Base-by-base conservation (phyloP, 2,797 vertebrate species). In the Acropternis orthonyx region DNA sequence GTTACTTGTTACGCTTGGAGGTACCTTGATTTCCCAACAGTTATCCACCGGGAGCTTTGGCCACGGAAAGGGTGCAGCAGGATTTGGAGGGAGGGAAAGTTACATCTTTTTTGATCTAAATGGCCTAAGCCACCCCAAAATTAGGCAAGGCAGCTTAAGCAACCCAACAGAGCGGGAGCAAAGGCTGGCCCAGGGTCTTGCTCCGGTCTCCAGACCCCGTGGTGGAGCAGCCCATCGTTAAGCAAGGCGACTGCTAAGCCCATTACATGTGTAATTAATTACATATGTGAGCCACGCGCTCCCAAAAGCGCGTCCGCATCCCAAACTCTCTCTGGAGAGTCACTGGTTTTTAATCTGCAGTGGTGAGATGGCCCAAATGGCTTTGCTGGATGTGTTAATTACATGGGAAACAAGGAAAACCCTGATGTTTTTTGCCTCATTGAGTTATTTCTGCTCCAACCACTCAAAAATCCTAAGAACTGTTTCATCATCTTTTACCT, bases 201-300 rank as follows among this genome's bases (percentile, higher is more conserved):
- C 28, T 75, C n/a, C 0, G 2, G 18, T 51, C 46, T 65, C 62
- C 43, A 72, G 32, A 43, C 5, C 30, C 41, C 5, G 4, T 3
- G 27, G 36, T 19, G 80, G 41, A 74, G 48, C 22, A 88, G 72
- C 19, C 19, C 43, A 30, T 48, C 11, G 23, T 34, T 44, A 51
- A 84, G 46, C 26, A 67, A 59, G 0, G 0, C 0, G 0, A 19
- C 0, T 67, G 55, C 41, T 81, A 71, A 68, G 26, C 12, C 48
- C n/a, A 36, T 77, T 62, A 67, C 14, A 30, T 0, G 1, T 26
- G 32, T 30, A 39, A 68, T 34, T 37, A 46, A 84, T 30, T 61
- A 61, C 6, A 39, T 3, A 5, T 4, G 72, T 28, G 73, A 81
- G 78, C 1, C 22, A 63, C 5, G 32, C 0, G 0, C 14, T 62